Conservation (phyloP, 2,797 vertebrate genomes). For the Lacerta bilineata region DNA sequence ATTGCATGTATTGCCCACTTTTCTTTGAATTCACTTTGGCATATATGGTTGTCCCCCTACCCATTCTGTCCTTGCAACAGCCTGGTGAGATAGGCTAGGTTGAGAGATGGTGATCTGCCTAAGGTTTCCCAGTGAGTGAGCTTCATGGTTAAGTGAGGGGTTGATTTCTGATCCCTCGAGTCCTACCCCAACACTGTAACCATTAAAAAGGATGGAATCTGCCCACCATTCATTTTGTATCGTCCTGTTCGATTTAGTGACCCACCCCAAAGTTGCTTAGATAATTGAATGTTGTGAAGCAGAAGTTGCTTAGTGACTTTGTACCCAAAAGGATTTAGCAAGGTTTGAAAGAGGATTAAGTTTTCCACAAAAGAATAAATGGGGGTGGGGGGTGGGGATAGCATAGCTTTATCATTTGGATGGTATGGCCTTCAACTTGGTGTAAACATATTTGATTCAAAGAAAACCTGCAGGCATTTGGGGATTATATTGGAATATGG, state of each 20-base stretch:
- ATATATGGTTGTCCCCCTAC: too few relatives aligned
- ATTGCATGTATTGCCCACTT: too few relatives aligned
- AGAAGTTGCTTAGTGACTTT: neutral
- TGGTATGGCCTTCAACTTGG: neutral
- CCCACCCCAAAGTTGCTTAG: neutral
- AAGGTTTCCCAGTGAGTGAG: too few relatives aligned
- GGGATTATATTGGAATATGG: too few relatives aligned
- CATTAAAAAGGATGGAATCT: neutral
- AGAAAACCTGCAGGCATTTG: neutral
- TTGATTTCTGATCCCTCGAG: too few relatives aligned
- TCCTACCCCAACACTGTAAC: neutral
- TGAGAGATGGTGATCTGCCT: too few relatives aligned
- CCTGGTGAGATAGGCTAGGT: too few relatives aligned
- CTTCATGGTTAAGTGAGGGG: too few relatives aligned
- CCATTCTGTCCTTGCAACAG: too few relatives aligned
- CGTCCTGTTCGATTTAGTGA: neutral
- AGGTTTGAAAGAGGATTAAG: neutral
- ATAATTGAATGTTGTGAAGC: neutral
- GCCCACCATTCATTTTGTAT: neutral
- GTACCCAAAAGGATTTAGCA: neutral
- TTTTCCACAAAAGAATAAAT: neutral
- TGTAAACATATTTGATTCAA: neutral
- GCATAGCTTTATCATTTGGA: neutral
- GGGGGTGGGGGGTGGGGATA: neutral
- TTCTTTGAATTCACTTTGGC: too few relatives aligned